Evolutionary conservation across 1,140 invertebrate species (phyloP).

Genomic region (Hycleus phaleratus): DNA sequence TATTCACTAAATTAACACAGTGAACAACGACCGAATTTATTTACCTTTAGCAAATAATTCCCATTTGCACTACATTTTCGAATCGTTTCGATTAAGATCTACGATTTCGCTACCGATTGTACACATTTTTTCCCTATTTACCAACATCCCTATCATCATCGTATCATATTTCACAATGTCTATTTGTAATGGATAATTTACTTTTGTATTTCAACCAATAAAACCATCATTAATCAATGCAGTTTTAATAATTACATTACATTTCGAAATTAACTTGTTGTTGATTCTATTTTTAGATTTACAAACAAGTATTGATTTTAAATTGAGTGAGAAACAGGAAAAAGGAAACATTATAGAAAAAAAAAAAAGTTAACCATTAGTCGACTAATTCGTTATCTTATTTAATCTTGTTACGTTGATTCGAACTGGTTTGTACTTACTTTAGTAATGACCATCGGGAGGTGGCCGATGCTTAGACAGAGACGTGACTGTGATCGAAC

Average conservation of each 20-base stretch:
- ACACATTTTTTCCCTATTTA: no score
- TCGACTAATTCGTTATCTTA: conserved; percentile 5
- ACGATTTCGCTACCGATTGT: no score
- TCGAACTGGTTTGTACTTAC: neutral
- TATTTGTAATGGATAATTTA: no score
- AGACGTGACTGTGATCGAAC: conserved; percentile 9
- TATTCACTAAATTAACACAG: no score
- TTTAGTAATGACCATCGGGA: conserved; percentile 6
- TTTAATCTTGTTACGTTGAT: neutral
- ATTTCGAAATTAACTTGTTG: neutral
- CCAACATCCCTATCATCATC: no score
- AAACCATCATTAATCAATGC: no score
- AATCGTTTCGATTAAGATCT: no score
- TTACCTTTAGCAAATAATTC: no score
- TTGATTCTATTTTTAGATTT: neutral
- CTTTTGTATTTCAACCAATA: no score
- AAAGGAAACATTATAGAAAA: neutral
- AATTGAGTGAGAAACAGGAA: neutral
- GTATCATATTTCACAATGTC: no score
- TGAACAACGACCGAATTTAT: no score
- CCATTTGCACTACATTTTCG: no score
- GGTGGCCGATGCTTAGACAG: conserved; percentile 12
- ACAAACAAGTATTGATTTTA: neutral
- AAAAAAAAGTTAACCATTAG: neutral
- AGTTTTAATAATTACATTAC: neutral